Evolutionary conservation across 2,888 invertebrate species (phyloP), one percentile per base, ranked within the genome.

Genomic region (Asteroscopus sphinx): DNA sequence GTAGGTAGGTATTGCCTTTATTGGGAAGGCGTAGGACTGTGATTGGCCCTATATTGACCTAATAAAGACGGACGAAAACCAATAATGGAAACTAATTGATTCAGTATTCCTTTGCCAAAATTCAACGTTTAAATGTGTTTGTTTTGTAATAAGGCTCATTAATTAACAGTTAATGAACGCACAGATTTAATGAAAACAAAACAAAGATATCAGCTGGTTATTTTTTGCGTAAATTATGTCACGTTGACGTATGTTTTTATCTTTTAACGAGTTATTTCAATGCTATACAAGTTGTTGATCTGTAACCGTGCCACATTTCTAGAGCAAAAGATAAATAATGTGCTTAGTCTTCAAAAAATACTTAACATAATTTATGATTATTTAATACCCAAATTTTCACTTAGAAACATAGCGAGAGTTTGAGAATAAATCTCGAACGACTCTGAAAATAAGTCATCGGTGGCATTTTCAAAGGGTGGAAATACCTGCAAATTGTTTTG

Each of bases 201-300:
- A 15, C 12, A 12, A 17, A n/a, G n/a, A 16, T 66, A 42, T 46
- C 52, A 40, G 26, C 32, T 12, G 40, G 28, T 61, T 60, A 41
- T 68, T 53, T 11, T 44, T 32, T 33, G 40, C 9, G 33, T 68
- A 40, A 54, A 28, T 48, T 60, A 33, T 54, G 45, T 54, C 47
- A 60, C n/a, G 15, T 35, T 44, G 46, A 42, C 32, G 30, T 45
- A 26, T 45, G n/a, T 33, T 55, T 49, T 42, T 51, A 58, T 45
- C 36, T 49, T 15, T 9, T 15, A 41, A 26, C 45, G 4, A 42
- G 33, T 25, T 47, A 48, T 44, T 5, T 57, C 5, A 42, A 30
- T 33, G 2, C 4, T 12, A 7, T 53, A 15, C 11, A 13, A 1
- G 7, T 16, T 15, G 32, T 26, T 40, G n/a, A n/a, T n/a, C n/a